phyloP scores from a whole-genome alignment of 2,888 invertebrate species.

The Sialis fuliginosa region DNA sequence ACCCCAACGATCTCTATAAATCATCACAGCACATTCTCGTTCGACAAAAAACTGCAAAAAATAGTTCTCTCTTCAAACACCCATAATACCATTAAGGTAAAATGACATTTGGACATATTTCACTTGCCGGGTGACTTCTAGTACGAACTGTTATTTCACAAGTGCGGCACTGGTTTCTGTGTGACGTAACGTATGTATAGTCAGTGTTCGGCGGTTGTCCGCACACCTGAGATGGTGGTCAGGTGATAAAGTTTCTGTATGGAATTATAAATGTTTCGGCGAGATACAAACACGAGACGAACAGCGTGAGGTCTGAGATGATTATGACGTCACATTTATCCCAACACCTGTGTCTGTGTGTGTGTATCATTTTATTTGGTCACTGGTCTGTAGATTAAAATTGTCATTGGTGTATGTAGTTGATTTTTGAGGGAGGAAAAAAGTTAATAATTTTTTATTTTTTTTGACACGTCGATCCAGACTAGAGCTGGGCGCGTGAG shows the following conservation, averaged over 20 bases:
- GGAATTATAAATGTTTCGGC: slow-evolving; percentile 2
- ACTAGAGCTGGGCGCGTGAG: too few species aligned
- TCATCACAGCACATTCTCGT: neutral
- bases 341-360: neutral
- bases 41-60: neutral
- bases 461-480: too few species aligned
- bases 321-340: slow-evolving; percentile 1
- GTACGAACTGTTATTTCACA: neutral
- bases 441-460: too few species aligned
- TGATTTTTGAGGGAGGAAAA: too few species aligned
- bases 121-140: neutral
- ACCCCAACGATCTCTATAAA: too few species aligned
- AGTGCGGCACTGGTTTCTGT: too few species aligned
- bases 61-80: neutral
- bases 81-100: neutral
- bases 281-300: neutral
- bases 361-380: too few species aligned
- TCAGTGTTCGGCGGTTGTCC: neutral
- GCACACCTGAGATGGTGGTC: neutral
- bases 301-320: neutral
- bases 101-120: neutral
- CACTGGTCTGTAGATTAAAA: too few species aligned
- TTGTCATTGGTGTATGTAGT: too few species aligned
- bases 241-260: neutral
- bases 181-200: too few species aligned